Base-by-base conservation (phyloP, 2,797 vertebrate species). In the Xiphophorus birchmanni region DNA sequence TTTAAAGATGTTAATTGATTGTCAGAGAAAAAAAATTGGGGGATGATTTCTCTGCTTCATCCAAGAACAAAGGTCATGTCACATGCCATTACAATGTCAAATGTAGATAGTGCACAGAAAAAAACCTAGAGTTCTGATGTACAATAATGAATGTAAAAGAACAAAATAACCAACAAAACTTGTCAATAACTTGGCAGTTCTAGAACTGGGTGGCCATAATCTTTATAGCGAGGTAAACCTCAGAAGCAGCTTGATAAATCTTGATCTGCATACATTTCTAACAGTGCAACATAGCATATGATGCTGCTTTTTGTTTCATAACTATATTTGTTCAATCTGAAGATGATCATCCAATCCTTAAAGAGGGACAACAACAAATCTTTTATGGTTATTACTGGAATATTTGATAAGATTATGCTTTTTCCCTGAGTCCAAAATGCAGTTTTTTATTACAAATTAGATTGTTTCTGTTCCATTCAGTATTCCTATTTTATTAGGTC, bases 1-100 rank as follows among this genome's bases (percentile, higher is more conserved):
- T 85, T 92, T 77, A 76, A 73, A 87, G 81, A 76, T 81, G 76
- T 37, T 52, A 58, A 74, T 72, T 78, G 79, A 91, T 40, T 89
- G 83, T 91, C 85, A 86, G 83, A 32, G 80, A 79, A 84, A 82
- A 78, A 52, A 79, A 84, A 80, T 76, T 35, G 58, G 45, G 82
- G 65, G 67, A 77, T 40, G 76, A 80, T 83, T 85, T 48, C 78
- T 75, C 73, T 21, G 15, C 76, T 82, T 35, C 58, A 76, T 82
- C 44, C 47, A 6, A 75, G 54, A 79, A 69, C 52, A 82, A 74
- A 72, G 50, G 81, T n/a, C 21, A 60, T 48, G 21, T 29, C 56
- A 71, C 73, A 40, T 75, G 48, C 40, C 40, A 65, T 63, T 2
- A 40, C 56, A 26, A 54, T 74, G 76, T 58, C 37, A 84, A 83